Conservation (phyloP, 1,140 invertebrate species). For the Geopemphigus sp. region DNA sequence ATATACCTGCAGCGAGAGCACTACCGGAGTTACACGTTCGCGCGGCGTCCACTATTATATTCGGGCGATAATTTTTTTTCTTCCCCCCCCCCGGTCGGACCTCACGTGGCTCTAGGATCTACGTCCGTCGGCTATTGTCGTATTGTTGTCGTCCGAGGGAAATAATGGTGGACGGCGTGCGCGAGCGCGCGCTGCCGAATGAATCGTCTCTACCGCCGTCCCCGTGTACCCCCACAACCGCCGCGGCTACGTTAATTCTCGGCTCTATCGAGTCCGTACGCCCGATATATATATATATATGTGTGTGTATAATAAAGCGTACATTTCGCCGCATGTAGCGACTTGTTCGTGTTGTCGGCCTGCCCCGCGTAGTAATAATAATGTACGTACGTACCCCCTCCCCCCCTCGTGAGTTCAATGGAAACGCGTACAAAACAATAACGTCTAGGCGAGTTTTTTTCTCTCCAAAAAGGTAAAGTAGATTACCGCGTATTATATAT, state of each 20-base stretch:
- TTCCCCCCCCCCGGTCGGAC: no score
- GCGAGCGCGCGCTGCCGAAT: no score
- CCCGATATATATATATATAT: no score
- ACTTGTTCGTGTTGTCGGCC: no score
- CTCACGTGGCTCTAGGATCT: conserved; percentile 8
- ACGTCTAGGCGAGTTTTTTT: not conserved
- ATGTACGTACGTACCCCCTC: not conserved
- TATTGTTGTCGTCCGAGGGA: no score
- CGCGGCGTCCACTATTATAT: conserved; percentile 1
- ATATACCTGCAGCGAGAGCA: not conserved
- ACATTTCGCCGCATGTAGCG: not conserved
- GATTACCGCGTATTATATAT: not conserved
- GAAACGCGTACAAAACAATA: conserved; percentile 30
- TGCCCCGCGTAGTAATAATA: not conserved
- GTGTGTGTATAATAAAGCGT: not conserved
- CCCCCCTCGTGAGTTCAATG: not conserved
- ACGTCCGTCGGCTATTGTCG: no score
- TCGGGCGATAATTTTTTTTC: not conserved
- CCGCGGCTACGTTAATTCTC: no score
- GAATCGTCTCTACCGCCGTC: no score
- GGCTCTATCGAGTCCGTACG: no score
- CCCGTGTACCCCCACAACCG: no score
- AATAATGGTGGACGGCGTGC: no score
- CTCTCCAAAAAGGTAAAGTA: not conserved
- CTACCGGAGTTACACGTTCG: conserved; percentile 47